Conservation (phyloP, 2,888 invertebrate species). For the Synergus laeviventris region DNA sequence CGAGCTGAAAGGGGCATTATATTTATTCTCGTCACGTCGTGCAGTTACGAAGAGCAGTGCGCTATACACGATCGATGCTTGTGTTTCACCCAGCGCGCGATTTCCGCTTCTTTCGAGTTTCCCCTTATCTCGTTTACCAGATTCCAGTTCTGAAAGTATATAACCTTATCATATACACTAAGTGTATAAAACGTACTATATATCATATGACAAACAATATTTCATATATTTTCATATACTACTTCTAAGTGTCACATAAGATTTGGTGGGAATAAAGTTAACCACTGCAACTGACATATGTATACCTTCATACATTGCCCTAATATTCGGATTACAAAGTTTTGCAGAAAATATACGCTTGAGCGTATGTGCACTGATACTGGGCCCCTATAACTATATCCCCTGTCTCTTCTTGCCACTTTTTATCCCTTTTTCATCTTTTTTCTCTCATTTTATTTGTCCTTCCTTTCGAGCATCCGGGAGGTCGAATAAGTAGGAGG, state of each 20-base stretch:
- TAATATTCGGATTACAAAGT: conserved; percentile 25
- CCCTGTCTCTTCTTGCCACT: conserved; percentile 34
- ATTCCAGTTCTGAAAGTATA: not conserved
- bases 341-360: conserved; percentile 6
- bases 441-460: conserved; percentile 45
- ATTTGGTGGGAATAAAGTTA: not conserved
- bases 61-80: conserved; percentile 28
- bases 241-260: not conserved
- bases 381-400: conserved; percentile 39
- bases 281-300: not conserved
- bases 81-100: conserved; percentile 27
- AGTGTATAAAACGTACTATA: not conserved
- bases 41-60: conserved; percentile 17
- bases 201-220: not conserved
- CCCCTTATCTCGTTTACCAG: conserved; percentile 18
- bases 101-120: conserved; percentile 30
- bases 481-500: conserved; percentile 55
- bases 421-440: conserved; percentile 41
- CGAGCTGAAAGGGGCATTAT: conserved; percentile 31
- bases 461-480: conserved; percentile 47
- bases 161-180: not conserved
- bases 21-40: conserved; percentile 37
- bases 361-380: not conserved
- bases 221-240: not conserved
- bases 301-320: conserved; percentile 12